Percentiles rank a stretch among this genome's conserved stretches.
phyloP scores from a whole-genome alignment of 2,888 invertebrate species.

The Phyllotreta cruciferae region DNA sequence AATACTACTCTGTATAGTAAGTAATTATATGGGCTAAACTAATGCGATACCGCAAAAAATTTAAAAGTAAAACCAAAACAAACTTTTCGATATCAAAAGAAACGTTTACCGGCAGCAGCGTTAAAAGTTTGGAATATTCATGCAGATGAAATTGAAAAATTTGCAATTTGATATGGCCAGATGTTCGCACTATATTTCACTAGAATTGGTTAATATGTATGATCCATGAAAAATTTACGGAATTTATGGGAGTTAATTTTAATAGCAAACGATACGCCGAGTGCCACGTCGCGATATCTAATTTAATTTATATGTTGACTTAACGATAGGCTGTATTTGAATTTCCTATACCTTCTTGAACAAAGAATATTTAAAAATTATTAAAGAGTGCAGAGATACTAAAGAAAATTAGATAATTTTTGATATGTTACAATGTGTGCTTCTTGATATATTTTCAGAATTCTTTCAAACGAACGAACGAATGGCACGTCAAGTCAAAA shows the following conservation, averaged over 20 bases:
- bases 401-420: too few relatives aligned
- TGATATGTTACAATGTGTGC: too few relatives aligned
- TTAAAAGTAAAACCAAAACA: background rate
- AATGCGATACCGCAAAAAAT: too few relatives aligned
- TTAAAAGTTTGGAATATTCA: slow-evolving; percentile 30
- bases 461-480: slow-evolving; percentile 5
- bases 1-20: too few relatives aligned
- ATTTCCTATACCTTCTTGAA: too few relatives aligned
- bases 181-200: slow-evolving; percentile 28
- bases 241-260: slow-evolving; percentile 24
- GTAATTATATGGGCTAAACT: too few relatives aligned
- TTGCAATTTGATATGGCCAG: slow-evolving; percentile 28
- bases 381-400: too few relatives aligned
- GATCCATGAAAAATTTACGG: slow-evolving; percentile 14
- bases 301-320: slow-evolving; percentile 1
- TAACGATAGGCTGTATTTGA: too few relatives aligned
- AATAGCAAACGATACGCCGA: slow-evolving; percentile 8
- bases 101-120: slow-evolving; percentile 13
- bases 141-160: slow-evolving; percentile 29
- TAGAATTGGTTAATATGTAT: slow-evolving; percentile 26
- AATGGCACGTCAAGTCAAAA: slow-evolving; percentile 17
- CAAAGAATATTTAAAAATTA: too few relatives aligned
- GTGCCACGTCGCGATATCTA: background rate
- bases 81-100: slow-evolving; percentile 5
- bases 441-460: background rate